These are phyloP conservation scores for Agrochola litura DNA, from an alignment of 2,888 invertebrate genomes.

Conservation along the genomic window DNA sequence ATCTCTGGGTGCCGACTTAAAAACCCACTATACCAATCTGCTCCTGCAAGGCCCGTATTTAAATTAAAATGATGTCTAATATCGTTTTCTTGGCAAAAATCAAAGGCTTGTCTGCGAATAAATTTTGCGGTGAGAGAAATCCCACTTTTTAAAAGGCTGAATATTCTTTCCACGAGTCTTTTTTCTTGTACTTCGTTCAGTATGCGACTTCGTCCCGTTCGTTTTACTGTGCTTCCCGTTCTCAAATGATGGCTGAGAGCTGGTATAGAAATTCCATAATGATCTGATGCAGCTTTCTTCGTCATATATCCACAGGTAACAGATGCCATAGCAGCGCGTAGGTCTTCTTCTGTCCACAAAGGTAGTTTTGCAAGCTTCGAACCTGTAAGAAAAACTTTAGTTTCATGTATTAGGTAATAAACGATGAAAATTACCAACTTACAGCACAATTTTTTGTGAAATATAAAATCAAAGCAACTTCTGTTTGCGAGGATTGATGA, in stretches of 20 bases:
- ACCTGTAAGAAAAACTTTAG: constrained; percentile 1
- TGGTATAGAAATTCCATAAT: constrained; percentile 27
- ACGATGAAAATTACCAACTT: not conserved
- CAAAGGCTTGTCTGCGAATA: constrained; percentile 12
- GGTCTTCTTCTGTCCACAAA: constrained; percentile 23
- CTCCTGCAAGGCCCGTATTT: not conserved
- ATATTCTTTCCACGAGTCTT: constrained; percentile 8
- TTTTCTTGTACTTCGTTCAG: constrained; percentile 32
- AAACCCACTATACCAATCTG: constrained; percentile 26
- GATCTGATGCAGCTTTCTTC: constrained; percentile 24
- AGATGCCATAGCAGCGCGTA: constrained; percentile 28
- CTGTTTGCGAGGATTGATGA: not conserved
- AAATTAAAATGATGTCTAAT: constrained; percentile 19
- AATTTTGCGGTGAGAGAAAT: constrained; percentile 9
- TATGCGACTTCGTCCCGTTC: constrained; percentile 26
- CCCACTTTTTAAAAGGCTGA: constrained; percentile 5
- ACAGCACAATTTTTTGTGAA: not conserved
- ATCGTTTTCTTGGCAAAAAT: constrained; percentile 21
- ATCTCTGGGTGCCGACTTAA: constrained; percentile 20
- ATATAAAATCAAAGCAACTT: not conserved
- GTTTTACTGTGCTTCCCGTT: constrained; percentile 26
- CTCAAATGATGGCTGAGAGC: constrained; percentile 26
- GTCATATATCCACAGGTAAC: constrained; percentile 18
- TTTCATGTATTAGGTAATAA: not conserved
- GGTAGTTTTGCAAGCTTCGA: not conserved